phyloP scores from a whole-genome alignment of 2,888 invertebrate genomes.

The Drosophila multiciliata region DNA sequence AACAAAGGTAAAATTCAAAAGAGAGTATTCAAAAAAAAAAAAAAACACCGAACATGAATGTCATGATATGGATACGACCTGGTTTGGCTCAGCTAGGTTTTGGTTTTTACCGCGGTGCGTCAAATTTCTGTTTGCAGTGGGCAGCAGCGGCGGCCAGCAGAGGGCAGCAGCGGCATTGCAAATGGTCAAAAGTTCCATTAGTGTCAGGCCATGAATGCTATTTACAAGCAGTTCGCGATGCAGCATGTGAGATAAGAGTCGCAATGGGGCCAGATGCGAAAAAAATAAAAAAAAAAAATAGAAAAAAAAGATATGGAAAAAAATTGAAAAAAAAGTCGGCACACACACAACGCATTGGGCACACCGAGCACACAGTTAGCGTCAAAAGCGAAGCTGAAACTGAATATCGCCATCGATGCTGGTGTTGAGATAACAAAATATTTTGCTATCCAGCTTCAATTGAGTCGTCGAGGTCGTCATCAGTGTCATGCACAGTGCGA shows the following conservation, averaged over 20 bases:
- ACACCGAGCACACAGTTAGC: conserved; percentile 13
- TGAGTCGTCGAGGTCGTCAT: conserved; percentile 43
- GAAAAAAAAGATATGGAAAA: conserved; percentile 27
- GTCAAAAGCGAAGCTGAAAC: conserved; percentile 42
- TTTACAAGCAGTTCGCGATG: conserved; percentile 70
- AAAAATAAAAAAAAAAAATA: conserved; percentile 15
- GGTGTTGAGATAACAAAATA: conserved; percentile 71
- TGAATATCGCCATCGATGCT: conserved; percentile 70
- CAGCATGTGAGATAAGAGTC: conserved; percentile 60
- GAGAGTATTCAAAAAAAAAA: neutral
- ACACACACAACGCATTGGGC: conserved; percentile 6
- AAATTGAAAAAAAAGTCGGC: conserved; percentile 51
- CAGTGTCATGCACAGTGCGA: conserved; percentile 49
- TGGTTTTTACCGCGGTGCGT: conserved; percentile 7
- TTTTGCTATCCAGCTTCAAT: conserved; percentile 62
- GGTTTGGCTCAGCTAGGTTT: conserved; percentile 13
- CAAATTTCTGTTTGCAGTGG: conserved; percentile 16
- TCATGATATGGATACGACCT: conserved; percentile 18
- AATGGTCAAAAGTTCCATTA: conserved; percentile 73
- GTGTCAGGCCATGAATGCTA: conserved; percentile 68
- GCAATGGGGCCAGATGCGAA: conserved; percentile 49
- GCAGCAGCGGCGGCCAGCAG: neutral
- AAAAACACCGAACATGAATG: conserved; percentile 10
- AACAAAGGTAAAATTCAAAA: conserved; percentile 19
- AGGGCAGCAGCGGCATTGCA: conserved; percentile 31